A percentile compares a stretch with the other conserved stretches of the same genome.
phyloP scores from a whole-genome alignment of 2,888 invertebrate species.

The Cheilosia soror region DNA sequence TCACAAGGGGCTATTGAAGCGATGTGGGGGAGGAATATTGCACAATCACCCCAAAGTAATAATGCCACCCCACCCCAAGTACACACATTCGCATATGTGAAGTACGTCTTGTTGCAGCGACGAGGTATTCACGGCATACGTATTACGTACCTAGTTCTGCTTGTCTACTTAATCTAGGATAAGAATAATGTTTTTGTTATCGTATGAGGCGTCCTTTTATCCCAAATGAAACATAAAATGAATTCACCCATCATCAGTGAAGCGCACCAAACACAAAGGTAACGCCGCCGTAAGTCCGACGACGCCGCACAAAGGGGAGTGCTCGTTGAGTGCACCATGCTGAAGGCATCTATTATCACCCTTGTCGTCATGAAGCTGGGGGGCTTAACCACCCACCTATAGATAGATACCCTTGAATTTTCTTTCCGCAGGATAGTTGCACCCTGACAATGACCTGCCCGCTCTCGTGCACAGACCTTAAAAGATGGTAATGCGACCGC shows the following conservation, averaged over 20 bases:
- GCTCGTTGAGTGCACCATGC: constrained; percentile 18
- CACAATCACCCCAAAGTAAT: constrained; percentile 59
- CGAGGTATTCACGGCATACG: constrained; percentile 17
- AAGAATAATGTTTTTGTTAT: constrained; percentile 75
- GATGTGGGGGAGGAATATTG: constrained; percentile 45
- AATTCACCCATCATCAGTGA: constrained; percentile 64
- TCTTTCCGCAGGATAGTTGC: constrained; percentile 33
- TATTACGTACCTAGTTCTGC: constrained; percentile 47
- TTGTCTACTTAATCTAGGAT: constrained; percentile 73
- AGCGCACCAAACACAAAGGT: constrained; percentile 57
- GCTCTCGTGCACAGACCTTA: constrained; percentile 14
- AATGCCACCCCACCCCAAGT: not conserved
- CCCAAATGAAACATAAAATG: constrained; percentile 70
- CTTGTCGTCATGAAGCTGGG: constrained; percentile 57
- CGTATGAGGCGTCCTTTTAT: constrained; percentile 71
- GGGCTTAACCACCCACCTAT: constrained; percentile 25
- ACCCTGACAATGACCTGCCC: constrained; percentile 56
- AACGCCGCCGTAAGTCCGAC: constrained; percentile 34
- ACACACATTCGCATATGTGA: not conserved
- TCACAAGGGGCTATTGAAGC: constrained; percentile 5
- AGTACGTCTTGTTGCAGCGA: constrained; percentile 37
- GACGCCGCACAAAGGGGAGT: constrained; percentile 37
- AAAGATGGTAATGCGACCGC: constrained; percentile 52
- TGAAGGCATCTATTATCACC: constrained; percentile 64
- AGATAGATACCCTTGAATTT: constrained; percentile 16